A percentile compares a stretch with the other conserved stretches of the same genome.
Conservation (phyloP, 2,888 invertebrate species). For the Phrixothrix hirtus region DNA sequence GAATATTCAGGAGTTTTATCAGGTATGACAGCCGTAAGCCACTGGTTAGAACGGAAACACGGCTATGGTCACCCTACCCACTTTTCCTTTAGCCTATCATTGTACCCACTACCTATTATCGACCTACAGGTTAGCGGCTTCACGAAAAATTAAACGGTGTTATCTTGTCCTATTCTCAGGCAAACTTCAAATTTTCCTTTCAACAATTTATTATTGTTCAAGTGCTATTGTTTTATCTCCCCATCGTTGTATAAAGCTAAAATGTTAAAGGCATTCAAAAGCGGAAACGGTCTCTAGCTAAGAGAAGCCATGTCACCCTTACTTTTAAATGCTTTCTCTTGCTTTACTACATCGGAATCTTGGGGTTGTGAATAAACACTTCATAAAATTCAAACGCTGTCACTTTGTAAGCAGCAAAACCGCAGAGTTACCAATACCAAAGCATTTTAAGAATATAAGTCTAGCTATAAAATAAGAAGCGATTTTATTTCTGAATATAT, state of each 20-base stretch:
- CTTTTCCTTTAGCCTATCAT: conserved; percentile 6
- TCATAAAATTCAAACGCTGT: conserved; percentile 7
- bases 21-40: conserved; percentile 39
- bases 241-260: conserved; percentile 30
- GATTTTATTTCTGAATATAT: too few species aligned
- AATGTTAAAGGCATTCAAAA: conserved; percentile 33
- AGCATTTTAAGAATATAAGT: too few species aligned
- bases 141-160: conserved; percentile 37
- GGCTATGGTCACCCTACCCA: conserved; percentile 25
- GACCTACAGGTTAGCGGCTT: conserved; percentile 29
- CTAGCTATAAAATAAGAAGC: too few species aligned
- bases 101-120: conserved; percentile 36
- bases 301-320: conserved; percentile 7
- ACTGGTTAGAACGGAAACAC: conserved; percentile 26
- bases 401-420: conserved; percentile 6
- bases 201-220: conserved; percentile 44
- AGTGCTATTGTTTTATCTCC: conserved; percentile 42
- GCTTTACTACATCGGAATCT: conserved; percentile 4
- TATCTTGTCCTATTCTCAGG: conserved; percentile 37
- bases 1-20: conserved; percentile 42
- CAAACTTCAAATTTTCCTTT: conserved; percentile 35
- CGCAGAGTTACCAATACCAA: too few species aligned
- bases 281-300: conserved; percentile 15
- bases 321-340: conserved; percentile 6
- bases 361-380: conserved; percentile 8